phyloP scores from a whole-genome alignment of 2,888 invertebrate genomes.

The Silvanus unidentatus region DNA sequence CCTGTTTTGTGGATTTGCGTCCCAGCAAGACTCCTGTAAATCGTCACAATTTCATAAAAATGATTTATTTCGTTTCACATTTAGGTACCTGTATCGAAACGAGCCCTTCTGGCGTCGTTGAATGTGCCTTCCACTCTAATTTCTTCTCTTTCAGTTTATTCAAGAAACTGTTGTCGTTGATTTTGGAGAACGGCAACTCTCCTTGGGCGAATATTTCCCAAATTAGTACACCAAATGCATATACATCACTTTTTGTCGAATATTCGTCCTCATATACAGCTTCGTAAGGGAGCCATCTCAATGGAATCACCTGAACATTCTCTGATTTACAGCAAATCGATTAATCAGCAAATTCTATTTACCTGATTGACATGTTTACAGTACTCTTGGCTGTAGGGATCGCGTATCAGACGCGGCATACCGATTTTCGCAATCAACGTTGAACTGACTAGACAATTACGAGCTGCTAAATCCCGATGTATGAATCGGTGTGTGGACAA shows the following conservation, averaged over 20 bases:
- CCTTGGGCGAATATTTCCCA: slow-evolving; percentile 86
- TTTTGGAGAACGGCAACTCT: slow-evolving; percentile 67
- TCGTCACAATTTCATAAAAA: slow-evolving; percentile 1
- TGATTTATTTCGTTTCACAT: not conserved
- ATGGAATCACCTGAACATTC: slow-evolving; percentile 68
- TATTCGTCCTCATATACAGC: slow-evolving; percentile 86
- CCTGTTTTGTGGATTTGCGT: slow-evolving; percentile 59
- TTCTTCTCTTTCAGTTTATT: slow-evolving; percentile 58
- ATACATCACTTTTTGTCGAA: slow-evolving; percentile 89
- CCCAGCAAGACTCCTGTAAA: slow-evolving; percentile 59
- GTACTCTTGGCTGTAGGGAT: slow-evolving; percentile 87
- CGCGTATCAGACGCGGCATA: slow-evolving; percentile 70
- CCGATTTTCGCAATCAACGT: slow-evolving; percentile 79
- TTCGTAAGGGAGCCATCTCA: slow-evolving; percentile 88
- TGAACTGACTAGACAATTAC: slow-evolving; percentile 85
- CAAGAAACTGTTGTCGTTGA: slow-evolving; percentile 70
- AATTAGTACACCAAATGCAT: slow-evolving; percentile 80
- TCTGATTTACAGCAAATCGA: not conserved
- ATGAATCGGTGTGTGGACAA: slow-evolving; percentile 68
- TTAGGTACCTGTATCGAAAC: slow-evolving; percentile 52
- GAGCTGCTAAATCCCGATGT: slow-evolving; percentile 87
- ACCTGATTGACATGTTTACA: slow-evolving; percentile 76
- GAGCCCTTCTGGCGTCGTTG: slow-evolving; percentile 57
- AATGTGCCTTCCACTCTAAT: slow-evolving; percentile 63
- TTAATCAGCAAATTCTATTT: slow-evolving; percentile 6